Evolutionary conservation across 2,113 vertebrate genomes (phyloP).

Genomic region (Panthera uncia): DNA sequence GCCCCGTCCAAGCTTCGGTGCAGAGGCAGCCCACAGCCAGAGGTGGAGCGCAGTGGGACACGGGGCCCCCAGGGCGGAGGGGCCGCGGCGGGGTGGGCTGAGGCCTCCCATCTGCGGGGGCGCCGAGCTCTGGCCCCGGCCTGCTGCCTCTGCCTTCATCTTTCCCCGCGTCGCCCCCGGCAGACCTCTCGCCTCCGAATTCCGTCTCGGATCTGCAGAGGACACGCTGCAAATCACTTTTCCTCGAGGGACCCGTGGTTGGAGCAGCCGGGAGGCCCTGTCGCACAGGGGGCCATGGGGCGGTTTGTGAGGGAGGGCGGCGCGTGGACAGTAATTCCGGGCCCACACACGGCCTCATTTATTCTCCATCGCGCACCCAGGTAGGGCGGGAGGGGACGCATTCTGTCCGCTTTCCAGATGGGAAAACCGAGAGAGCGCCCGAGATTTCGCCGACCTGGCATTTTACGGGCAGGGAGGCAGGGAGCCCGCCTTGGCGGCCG

Average conservation of each 20-base stretch:
- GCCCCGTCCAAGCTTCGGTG: not conserved
- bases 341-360: not conserved
- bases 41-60: accelerated
- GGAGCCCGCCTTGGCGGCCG: not conserved
- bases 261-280: too few species aligned
- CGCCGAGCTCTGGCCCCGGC: not conserved
- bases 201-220: not conserved
- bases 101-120: not conserved
- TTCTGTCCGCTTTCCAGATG: not conserved
- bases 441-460: not conserved
- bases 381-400: accelerated
- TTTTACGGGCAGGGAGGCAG: not conserved
- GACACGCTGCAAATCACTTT: not conserved
- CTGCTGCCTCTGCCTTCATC: not conserved
- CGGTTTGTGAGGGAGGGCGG: not conserved
- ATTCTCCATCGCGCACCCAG: accelerated
- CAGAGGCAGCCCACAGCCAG: not conserved
- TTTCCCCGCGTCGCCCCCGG: not conserved
- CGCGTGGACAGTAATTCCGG: not conserved
- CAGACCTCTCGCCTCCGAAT: not conserved
- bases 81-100: accelerated
- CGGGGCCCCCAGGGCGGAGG: not conserved
- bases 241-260: accelerated
- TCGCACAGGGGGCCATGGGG: not conserved
- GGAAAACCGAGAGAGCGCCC: not conserved